Conservation (phyloP, 2,797 vertebrate species). For the Anabas testudineus region DNA sequence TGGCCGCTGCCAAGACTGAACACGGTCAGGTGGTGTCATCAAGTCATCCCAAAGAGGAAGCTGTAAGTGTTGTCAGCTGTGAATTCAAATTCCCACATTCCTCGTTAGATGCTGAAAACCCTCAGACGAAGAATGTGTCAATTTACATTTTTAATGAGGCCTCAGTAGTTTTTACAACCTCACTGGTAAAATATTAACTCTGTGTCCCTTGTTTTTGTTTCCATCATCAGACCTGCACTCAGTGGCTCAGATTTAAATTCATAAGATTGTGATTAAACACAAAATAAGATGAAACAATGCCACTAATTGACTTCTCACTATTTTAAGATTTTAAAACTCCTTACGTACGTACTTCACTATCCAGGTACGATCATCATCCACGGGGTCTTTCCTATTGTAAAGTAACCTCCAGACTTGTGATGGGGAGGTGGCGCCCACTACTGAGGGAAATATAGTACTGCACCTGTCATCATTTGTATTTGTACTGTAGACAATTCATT, state of each 20-base stretch:
- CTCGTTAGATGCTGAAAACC: background rate
- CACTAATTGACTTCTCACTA: too few species aligned
- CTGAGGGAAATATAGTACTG: slow-evolving; percentile 34
- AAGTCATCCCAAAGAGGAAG: background rate
- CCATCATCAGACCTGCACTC: too few species aligned
- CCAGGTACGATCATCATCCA: too few species aligned
- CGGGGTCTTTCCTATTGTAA: slow-evolving; percentile 17
- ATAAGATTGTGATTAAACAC: too few species aligned
- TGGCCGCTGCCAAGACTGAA: background rate
- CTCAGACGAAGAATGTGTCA: background rate
- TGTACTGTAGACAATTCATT: background rate
- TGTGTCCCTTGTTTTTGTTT: too few species aligned
- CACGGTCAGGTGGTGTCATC: background rate
- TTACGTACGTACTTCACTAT: too few species aligned
- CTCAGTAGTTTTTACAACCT: background rate
- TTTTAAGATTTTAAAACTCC: too few species aligned
- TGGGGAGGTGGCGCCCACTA: slow-evolving; percentile 51
- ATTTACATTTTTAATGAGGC: background rate
- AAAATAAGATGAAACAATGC: too few species aligned
- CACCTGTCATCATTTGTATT: background rate
- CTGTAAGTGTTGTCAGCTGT: background rate
- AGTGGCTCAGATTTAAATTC: too few species aligned
- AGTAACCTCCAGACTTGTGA: slow-evolving; percentile 4
- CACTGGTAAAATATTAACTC: background rate
- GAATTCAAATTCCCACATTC: background rate